A percentile compares a stretch with the other conserved stretches of the same genome.
Conservation (phyloP, 2,797 vertebrate species). For the Gouania willdenowi region DNA sequence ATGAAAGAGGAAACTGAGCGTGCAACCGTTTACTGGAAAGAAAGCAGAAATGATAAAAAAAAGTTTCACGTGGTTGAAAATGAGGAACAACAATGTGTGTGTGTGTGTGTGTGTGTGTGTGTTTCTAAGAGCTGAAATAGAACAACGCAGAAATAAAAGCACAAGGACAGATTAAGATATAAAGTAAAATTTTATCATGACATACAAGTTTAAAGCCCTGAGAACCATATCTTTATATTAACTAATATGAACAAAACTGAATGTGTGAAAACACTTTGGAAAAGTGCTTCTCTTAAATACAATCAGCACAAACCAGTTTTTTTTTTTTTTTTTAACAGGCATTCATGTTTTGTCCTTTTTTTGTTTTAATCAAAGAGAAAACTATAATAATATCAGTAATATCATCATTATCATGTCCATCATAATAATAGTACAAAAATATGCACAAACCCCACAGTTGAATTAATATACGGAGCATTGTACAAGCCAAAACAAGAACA, state of each 20-base stretch:
- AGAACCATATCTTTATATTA: conserved; percentile 82
- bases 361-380: conserved; percentile 72
- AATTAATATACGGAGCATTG: conserved; percentile 76
- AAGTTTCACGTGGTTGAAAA: too few relatives aligned
- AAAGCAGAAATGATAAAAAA: too few relatives aligned
- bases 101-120: too few relatives aligned
- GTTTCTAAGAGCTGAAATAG: too few relatives aligned
- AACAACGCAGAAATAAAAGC: conserved; percentile 9
- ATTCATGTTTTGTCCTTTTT: conserved; percentile 72
- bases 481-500: conserved; percentile 72
- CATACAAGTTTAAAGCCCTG: conserved; percentile 82
- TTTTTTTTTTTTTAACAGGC: too few relatives aligned
- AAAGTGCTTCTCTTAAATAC: conserved; percentile 82
- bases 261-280: conserved; percentile 77
- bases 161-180: conserved; percentile 65
- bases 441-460: conserved; percentile 78
- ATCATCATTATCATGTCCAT: conserved; percentile 73
- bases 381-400: conserved; percentile 76
- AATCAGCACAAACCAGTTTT: conserved; percentile 81
- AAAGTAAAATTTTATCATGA: conserved; percentile 83
- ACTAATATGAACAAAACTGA: conserved; percentile 80
- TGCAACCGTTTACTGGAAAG: too few relatives aligned
- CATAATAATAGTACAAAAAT: conserved; percentile 80
- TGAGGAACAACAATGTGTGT: too few relatives aligned
- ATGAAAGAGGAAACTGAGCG: too few relatives aligned